These are phyloP conservation scores for Sciurus vulgaris DNA, from an alignment of 2,797 vertebrate genomes.

Conservation along the genomic window DNA sequence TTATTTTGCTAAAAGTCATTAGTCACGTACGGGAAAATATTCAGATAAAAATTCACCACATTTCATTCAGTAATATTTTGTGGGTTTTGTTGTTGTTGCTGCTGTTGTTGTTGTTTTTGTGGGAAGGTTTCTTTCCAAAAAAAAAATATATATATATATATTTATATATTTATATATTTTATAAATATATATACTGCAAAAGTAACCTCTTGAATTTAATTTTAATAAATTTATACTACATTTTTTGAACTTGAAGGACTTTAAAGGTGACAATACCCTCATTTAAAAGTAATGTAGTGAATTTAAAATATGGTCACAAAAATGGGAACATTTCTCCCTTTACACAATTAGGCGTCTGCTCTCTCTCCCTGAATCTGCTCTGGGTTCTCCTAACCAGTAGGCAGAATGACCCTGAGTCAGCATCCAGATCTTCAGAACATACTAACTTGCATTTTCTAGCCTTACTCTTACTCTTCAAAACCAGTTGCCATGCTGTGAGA, in stretches of 20 bases:
- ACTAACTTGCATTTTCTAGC: background rate
- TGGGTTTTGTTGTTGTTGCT: too few species aligned
- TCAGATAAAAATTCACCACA: background rate
- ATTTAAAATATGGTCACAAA: background rate
- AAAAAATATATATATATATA: too few species aligned
- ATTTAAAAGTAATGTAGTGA: background rate
- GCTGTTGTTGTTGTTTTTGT: too few species aligned
- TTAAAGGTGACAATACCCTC: background rate
- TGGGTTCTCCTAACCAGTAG: background rate
- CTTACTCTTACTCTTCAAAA: background rate
- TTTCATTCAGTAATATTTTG: background rate
- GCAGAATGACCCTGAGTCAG: rapidly evolving
- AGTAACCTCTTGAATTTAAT: constrained; percentile 23
- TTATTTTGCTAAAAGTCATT: background rate
- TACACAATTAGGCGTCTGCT: too few species aligned
- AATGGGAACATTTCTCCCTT: background rate
- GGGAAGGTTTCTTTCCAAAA: background rate
- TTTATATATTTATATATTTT: too few species aligned
- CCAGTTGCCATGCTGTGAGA: background rate
- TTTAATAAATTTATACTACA: background rate
- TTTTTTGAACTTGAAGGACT: background rate
- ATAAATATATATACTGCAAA: background rate
- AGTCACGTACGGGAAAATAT: background rate
- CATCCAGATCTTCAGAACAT: background rate
- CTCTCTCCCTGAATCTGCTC: background rate